A percentile compares a stretch with the other conserved stretches of the same genome.
Conservation (phyloP, 2,113 vertebrate species). For the Baryphthengus martii region DNA sequence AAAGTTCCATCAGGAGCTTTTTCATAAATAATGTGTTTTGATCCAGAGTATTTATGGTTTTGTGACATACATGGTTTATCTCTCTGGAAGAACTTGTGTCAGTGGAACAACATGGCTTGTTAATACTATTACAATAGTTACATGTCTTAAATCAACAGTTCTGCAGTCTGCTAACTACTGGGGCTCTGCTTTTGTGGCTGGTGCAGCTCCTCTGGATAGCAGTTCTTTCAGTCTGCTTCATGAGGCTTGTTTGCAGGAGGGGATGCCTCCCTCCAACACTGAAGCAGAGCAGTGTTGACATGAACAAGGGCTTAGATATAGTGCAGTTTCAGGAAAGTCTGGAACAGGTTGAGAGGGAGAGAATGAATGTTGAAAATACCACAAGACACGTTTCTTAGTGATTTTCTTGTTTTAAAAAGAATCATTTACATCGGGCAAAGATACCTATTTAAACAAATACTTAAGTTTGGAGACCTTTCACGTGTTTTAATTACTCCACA, state of each 20-base stretch:
- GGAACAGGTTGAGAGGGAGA: neutral
- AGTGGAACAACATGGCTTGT: neutral
- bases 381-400: neutral
- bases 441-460: neutral
- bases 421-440: no score
- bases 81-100: neutral
- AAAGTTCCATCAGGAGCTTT: neutral
- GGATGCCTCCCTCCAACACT: neutral
- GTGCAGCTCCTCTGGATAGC: neutral
- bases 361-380: neutral
- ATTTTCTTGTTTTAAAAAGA: neutral
- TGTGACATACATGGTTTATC: fast-evolving
- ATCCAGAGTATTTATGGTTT: neutral
- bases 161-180: neutral
- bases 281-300: neutral
- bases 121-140: neutral
- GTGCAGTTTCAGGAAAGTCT: neutral
- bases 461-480: neutral
- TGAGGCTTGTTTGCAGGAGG: neutral
- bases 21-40: neutral
- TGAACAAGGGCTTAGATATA: neutral
- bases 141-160: neutral
- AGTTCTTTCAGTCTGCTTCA: neutral
- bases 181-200: neutral
- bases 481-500: neutral